Percentiles rank a stretch among this genome's conserved stretches.
Evolutionary conservation across 2,888 invertebrate species (phyloP).

Genomic region (Rapana venosa): DNA sequence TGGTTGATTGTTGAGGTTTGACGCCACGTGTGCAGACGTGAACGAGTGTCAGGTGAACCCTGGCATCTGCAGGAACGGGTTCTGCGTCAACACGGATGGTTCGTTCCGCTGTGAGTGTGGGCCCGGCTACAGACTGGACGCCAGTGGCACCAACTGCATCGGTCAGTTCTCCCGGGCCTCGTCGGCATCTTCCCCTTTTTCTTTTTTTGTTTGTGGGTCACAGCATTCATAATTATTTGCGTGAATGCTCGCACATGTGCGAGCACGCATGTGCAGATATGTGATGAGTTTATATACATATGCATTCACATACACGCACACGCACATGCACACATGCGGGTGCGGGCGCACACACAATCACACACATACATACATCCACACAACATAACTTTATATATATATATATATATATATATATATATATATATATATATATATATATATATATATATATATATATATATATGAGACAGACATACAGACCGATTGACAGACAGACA

Average conservation of each 20-base stretch:
- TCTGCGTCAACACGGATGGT: slow-evolving; percentile 81
- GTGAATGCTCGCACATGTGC: background rate
- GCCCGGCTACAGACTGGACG: slow-evolving; percentile 85
- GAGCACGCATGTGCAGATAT: background rate
- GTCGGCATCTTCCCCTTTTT: background rate
- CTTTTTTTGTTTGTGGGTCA: background rate
- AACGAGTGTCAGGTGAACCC: slow-evolving; percentile 90
- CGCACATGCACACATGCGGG: no score
- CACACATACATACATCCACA: no score
- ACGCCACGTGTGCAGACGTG: slow-evolving; percentile 81
- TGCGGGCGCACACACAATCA: no score
- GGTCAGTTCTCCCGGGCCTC: slow-evolving; percentile 81
- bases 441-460: no score
- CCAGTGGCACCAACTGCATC: slow-evolving; percentile 89
- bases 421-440: no score
- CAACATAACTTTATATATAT: no score
- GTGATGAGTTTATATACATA: no score
- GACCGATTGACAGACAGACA: background rate
- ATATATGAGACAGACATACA: no score
- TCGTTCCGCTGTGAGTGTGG: slow-evolving; percentile 87
- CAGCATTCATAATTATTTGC: background rate
- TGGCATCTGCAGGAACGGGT: slow-evolving; percentile 80
- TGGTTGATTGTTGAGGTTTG: background rate
- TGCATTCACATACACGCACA: no score
- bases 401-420: no score